phyloP scores from a whole-genome alignment of 2,888 invertebrate genomes.

The Himalopsyche japonica region DNA sequence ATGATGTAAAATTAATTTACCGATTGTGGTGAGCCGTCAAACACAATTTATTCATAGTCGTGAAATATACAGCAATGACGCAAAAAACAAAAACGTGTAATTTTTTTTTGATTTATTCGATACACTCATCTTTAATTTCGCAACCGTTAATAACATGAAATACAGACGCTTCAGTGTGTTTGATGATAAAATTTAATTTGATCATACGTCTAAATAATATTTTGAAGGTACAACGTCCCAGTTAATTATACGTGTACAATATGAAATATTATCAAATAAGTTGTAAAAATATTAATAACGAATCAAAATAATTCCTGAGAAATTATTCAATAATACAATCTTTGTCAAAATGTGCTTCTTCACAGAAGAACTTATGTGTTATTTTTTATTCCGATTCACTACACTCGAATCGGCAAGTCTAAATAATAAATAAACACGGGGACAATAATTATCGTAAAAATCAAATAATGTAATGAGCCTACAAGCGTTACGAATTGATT shows the following conservation, averaged over 20 bases:
- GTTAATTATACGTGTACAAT: no score
- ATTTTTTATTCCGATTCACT: not conserved
- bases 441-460: not conserved
- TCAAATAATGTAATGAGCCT: not conserved
- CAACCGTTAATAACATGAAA: not conserved
- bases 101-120: not conserved
- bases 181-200: not conserved
- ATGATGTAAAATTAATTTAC: not conserved
- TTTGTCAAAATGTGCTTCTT: no score
- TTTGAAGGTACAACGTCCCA: no score
- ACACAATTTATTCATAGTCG: not conserved
- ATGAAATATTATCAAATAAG: no score
- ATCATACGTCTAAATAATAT: no score
- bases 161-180: not conserved
- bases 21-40: not conserved
- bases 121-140: not conserved
- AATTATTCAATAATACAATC: no score
- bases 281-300: no score
- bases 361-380: no score
- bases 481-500: not conserved
- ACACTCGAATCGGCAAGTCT: not conserved
- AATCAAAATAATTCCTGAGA: no score
- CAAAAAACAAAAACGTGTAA: not conserved
- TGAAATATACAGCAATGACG: not conserved
- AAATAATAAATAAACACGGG: not conserved